phyloP scores from a whole-genome alignment of 2,113 vertebrate species.

The Triplophysa dalaica region DNA sequence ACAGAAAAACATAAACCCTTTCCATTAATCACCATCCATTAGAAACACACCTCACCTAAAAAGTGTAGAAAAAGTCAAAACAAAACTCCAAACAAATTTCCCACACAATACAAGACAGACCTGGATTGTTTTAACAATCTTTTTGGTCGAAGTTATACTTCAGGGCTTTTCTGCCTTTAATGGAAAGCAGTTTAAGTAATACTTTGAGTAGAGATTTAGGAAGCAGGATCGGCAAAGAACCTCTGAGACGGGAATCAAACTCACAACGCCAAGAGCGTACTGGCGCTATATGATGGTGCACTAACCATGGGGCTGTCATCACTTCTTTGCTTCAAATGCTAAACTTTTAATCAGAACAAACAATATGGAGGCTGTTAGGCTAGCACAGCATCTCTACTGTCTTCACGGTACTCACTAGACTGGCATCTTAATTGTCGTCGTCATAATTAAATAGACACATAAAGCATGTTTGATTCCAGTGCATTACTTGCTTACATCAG shows the following conservation, averaged over 20 bases:
- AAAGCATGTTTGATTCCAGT: not conserved
- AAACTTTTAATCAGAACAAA: no score
- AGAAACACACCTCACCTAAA: slow-evolving; percentile 43
- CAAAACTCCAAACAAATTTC: not conserved
- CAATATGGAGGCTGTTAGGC: not conserved
- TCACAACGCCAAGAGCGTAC: no score
- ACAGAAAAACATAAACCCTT: slow-evolving; percentile 55
- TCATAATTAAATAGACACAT: not conserved
- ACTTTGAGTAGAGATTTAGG: no score
- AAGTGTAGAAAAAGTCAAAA: slow-evolving; percentile 14
- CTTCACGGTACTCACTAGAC: not conserved
- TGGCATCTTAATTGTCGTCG: not conserved
- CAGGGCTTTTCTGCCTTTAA: no score
- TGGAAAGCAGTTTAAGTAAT: no score
- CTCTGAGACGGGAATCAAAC: no score
- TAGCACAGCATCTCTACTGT: not conserved
- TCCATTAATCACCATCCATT: slow-evolving; percentile 39
- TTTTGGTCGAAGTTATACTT: no score
- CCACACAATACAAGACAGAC: not conserved
- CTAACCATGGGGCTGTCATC: no score
- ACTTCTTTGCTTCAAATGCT: no score
- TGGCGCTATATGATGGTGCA: no score
- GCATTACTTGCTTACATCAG: not conserved
- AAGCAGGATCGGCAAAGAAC: no score
- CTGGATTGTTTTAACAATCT: not conserved